Evolutionary conservation across 2,797 vertebrate species (phyloP), one percentile per base, ranked within the genome.

Genomic region (Lophius americanus): DNA sequence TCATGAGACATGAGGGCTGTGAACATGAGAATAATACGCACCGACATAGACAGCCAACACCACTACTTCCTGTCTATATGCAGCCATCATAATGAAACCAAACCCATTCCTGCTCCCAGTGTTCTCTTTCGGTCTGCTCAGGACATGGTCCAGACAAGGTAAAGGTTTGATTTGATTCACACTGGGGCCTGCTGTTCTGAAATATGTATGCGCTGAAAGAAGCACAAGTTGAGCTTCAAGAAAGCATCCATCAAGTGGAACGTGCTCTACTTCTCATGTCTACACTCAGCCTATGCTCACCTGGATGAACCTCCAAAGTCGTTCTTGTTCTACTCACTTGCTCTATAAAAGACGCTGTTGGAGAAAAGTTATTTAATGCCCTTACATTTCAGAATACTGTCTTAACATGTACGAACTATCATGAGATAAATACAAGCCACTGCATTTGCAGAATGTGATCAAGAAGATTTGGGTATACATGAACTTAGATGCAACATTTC

Each of bases 151-250:
- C 64, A 60, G 33, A 66, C 50, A 73, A 57, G 53, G 51, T 57
- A 70, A 70, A 75, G 64, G 69, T 37, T 67, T 7, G 51, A 41
- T 70, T 14, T 59, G 57, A 71, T 61, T 73, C 76, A 62, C 61
- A 49, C 60, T 41, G 68, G 37, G 38, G 36, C 54, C 54, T 35
- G 62, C 39, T 0, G 6, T 51, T 65, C 65, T 81, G 56, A 83
- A 81, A 81, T 76, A 83, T 76, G 66, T 7, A 81, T 79, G 68
- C 41, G 46, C 52, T 72, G 4, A 76, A 78, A 70, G 69, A 58
- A 56, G 52, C 66, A 12, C 2, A 32, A 48, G 65, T 56, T 49
- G 39, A 38, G 71, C 38, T 6, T 51, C 53, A 68, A 75, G 58
- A 77, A 83, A 70, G 70, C 52, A 13, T 64, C 36, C 42, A 13